phyloP scores from a whole-genome alignment of 2,888 invertebrate species.

The Drosophila incognita region DNA sequence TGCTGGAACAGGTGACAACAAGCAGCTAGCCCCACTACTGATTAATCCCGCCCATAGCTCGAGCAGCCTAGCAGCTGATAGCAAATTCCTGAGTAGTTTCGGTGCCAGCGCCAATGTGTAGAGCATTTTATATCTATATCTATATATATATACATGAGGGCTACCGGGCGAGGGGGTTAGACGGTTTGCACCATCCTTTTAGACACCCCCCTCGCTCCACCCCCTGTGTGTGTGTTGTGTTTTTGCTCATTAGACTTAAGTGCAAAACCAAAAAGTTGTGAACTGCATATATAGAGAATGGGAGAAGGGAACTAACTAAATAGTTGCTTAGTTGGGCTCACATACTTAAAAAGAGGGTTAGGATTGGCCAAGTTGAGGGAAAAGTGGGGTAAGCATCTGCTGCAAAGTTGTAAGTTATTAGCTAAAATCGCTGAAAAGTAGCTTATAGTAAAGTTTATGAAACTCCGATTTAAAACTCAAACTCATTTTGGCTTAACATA shows the following conservation, averaged over 20 bases:
- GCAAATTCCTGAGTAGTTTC: constrained; percentile 85
- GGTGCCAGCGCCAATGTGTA: constrained; percentile 85
- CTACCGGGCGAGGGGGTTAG: background rate
- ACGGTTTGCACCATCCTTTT: background rate
- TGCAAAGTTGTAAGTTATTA: background rate
- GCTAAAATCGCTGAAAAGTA: background rate
- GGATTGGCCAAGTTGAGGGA: background rate
- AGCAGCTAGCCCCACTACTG: constrained; percentile 59
- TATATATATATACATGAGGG: background rate
- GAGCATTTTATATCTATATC: constrained; percentile 12
- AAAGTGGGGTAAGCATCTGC: constrained; percentile 13
- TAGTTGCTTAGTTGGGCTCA: constrained; percentile 16
- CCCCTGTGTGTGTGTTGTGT: constrained; percentile 31
- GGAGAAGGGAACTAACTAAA: background rate
- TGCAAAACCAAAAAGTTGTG: constrained; percentile 38
- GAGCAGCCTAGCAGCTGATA: constrained; percentile 74
- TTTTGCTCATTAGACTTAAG: constrained; percentile 69
- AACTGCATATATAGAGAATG: constrained; percentile 17
- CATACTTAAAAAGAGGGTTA: constrained; percentile 19
- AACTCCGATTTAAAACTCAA: constrained; percentile 1
- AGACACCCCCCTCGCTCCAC: background rate
- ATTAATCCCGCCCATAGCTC: constrained; percentile 62
- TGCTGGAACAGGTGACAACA: constrained; percentile 74
- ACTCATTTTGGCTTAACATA: background rate
- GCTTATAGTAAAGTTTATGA: background rate